phyloP scores from a whole-genome alignment of 2,113 vertebrate species.

The Hylia prasina region DNA sequence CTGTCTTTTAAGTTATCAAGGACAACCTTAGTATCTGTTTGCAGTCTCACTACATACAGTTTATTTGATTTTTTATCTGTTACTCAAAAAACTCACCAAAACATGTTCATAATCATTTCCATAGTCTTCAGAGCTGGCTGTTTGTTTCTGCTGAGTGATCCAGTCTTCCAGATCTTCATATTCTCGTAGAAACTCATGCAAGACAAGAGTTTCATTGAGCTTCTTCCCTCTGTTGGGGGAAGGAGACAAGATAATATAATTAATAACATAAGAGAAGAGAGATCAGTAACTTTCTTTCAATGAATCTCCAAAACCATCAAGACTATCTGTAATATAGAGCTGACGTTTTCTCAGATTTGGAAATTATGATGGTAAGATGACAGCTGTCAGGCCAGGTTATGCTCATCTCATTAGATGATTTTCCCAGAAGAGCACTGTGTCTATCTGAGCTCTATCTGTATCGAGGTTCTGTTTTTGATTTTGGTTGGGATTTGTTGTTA shows the following conservation, averaged over 20 bases:
- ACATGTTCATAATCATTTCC: conserved; percentile 79
- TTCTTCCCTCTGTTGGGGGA: conserved; percentile 35
- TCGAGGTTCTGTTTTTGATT: not conserved
- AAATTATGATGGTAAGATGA: not conserved
- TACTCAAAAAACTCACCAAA: conserved; percentile 70
- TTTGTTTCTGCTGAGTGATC: conserved; percentile 77
- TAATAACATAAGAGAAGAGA: not conserved
- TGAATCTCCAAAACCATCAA: not conserved
- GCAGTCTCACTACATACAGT: not conserved
- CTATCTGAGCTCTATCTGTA: not conserved
- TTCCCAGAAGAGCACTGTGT: not conserved
- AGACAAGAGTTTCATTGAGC: conserved; percentile 75
- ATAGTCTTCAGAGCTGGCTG: conserved; percentile 72
- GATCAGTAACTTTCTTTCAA: not conserved
- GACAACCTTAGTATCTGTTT: not conserved
- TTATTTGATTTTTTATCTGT: not conserved
- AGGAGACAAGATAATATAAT: not conserved
- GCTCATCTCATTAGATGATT: not conserved
- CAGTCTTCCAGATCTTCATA: conserved; percentile 79
- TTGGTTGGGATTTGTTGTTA: not conserved
- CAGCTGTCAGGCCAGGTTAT: not conserved
- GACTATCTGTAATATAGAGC: not conserved
- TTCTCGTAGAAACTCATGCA: conserved; percentile 82
- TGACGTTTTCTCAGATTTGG: not conserved
- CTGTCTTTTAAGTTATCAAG: not conserved